phyloP scores from a whole-genome alignment of 2,113 vertebrate genomes.

The Ifrita kowaldi region DNA sequence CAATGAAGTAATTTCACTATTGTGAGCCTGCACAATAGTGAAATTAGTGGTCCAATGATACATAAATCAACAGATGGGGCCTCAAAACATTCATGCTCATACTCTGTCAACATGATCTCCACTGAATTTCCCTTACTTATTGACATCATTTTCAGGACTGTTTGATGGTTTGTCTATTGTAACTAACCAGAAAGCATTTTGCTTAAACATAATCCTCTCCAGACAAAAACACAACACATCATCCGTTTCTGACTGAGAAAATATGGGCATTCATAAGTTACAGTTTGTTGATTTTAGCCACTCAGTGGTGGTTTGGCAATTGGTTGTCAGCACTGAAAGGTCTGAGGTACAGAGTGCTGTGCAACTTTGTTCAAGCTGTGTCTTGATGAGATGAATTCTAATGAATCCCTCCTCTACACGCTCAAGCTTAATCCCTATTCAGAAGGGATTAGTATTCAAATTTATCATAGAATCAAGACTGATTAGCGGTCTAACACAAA shows the following conservation, averaged over 20 bases:
- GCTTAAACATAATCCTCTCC: neutral
- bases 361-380: slow-evolving; percentile 62
- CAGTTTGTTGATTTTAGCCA: slow-evolving; percentile 36
- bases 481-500: slow-evolving; percentile 63
- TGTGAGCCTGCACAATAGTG: neutral
- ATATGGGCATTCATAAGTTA: neutral
- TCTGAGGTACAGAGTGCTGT: slow-evolving; percentile 17
- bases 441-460: slow-evolving; percentile 78
- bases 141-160: slow-evolving; percentile 18
- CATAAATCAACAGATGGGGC: slow-evolving; percentile 49
- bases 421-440: slow-evolving; percentile 74
- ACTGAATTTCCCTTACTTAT: neutral
- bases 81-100: slow-evolving; percentile 4
- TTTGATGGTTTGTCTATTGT: neutral
- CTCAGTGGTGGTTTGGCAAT: slow-evolving; percentile 43
- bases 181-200: neutral
- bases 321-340: slow-evolving; percentile 43
- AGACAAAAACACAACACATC: neutral
- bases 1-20: slow-evolving; percentile 56
- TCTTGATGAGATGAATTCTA: slow-evolving; percentile 75
- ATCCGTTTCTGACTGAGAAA: slow-evolving; percentile 5
- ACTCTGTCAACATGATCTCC: slow-evolving; percentile 20
- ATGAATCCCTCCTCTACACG: slow-evolving; percentile 61
- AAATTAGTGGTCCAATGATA: slow-evolving; percentile 14
- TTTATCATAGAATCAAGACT: slow-evolving; percentile 71